Conservation (phyloP, 1,140 invertebrate species). For the Drosophila saltans region DNA sequence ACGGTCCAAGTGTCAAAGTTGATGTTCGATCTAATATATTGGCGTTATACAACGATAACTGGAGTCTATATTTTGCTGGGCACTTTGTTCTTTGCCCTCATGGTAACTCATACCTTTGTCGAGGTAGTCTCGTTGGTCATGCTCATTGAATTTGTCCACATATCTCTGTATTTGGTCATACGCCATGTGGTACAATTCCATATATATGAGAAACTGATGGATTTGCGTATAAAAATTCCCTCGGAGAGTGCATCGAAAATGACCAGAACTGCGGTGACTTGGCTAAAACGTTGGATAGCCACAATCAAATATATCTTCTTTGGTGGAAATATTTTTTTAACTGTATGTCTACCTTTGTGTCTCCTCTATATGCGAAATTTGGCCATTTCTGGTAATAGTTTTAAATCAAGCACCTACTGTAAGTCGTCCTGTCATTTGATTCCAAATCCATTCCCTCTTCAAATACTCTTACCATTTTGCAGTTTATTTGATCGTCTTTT, state of each 20-base stretch:
- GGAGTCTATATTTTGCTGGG: neutral
- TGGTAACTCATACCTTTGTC: neutral
- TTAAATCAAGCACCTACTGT: neutral
- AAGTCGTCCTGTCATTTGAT: neutral
- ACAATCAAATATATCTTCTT: constrained; percentile 21
- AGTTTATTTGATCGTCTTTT: no score
- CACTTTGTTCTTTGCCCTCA: neutral
- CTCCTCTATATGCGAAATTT: neutral
- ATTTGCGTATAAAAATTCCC: neutral
- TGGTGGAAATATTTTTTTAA: neutral
- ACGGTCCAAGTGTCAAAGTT: no score
- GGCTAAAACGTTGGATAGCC: constrained; percentile 25
- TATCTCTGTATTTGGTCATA: neutral
- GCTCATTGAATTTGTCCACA: neutral
- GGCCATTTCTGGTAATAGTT: neutral
- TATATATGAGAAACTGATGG: neutral
- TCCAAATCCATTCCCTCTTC: no score
- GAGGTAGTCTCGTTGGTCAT: neutral
- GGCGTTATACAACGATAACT: neutral
- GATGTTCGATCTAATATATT: neutral
- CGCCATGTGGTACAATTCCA: neutral
- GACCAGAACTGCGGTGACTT: neutral
- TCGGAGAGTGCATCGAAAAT: neutral
- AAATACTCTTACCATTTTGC: neutral
- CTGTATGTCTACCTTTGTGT: neutral